Percentiles rank a stretch among this genome's conserved stretches.
phyloP scores from a whole-genome alignment of 2,797 vertebrate species.

The Buceros bicornis region DNA sequence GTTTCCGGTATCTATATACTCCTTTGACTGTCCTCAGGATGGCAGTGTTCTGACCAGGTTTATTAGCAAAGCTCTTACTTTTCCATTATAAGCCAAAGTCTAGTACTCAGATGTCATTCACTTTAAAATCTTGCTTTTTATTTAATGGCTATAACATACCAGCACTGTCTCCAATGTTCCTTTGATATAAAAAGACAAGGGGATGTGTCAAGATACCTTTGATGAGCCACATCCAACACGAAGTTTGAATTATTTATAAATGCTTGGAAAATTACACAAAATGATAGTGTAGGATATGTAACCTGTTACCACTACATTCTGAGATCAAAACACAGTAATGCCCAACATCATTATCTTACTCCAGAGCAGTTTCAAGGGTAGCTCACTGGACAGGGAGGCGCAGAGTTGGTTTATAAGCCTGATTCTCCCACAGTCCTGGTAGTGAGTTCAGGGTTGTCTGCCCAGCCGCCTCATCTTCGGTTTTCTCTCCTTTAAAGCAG shows the following conservation, averaged over 20 bases:
- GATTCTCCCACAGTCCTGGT: background rate
- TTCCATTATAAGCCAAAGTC: background rate
- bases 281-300: slow-evolving; percentile 23
- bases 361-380: background rate
- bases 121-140: slow-evolving; percentile 61
- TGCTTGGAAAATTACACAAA: slow-evolving; percentile 41
- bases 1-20: background rate
- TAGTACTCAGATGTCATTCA: background rate
- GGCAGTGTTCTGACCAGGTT: background rate
- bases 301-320: background rate
- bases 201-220: background rate
- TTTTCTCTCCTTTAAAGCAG: background rate
- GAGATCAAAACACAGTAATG: slow-evolving; percentile 52
- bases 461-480: background rate
- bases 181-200: slow-evolving; percentile 10
- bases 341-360: background rate
- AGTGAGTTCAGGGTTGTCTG: background rate
- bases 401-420: fast-evolving
- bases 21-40: background rate
- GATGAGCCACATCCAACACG: slow-evolving; percentile 16
- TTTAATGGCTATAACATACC: slow-evolving; percentile 47
- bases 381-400: background rate
- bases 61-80: background rate
- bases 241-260: slow-evolving; percentile 51
- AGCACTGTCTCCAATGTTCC: background rate